These are phyloP conservation scores for Latheticus oryzae DNA, from an alignment of 2,888 invertebrate genomes.

Conservation along the genomic window DNA sequence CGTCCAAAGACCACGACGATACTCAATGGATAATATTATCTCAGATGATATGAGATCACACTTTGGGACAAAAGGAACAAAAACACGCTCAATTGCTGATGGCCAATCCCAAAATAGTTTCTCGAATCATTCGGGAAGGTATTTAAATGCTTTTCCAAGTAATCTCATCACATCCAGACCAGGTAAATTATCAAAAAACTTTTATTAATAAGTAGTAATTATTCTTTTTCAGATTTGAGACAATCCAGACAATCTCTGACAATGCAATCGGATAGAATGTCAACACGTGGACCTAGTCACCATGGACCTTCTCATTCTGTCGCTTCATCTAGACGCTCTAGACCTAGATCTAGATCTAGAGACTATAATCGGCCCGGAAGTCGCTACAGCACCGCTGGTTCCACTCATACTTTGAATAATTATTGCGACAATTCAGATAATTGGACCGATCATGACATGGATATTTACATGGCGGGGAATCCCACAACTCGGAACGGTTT, in stretches of 20 bases:
- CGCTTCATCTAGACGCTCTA: slow-evolving; percentile 69
- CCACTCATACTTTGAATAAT: slow-evolving; percentile 83
- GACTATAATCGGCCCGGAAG: slow-evolving; percentile 79
- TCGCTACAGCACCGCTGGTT: slow-evolving; percentile 82
- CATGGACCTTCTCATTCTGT: slow-evolving; percentile 68
- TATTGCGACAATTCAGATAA: slow-evolving; percentile 91
- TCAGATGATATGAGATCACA: slow-evolving; percentile 79
- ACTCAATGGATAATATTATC: slow-evolving; percentile 74
- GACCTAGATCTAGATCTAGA: slow-evolving; percentile 83
- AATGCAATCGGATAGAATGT: slow-evolving; percentile 84
- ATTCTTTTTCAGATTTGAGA: slow-evolving; percentile 74
- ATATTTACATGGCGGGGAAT: slow-evolving; percentile 93
- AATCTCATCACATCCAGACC: slow-evolving; percentile 82
- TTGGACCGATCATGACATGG: slow-evolving; percentile 97
- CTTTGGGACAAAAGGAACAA: slow-evolving; percentile 76
- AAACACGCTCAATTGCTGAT: slow-evolving; percentile 82
- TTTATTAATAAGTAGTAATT: neutral
- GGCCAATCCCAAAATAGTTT: slow-evolving; percentile 92
- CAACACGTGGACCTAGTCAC: slow-evolving; percentile 73
- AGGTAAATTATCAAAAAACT: slow-evolving; percentile 63
- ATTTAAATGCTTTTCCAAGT: slow-evolving; percentile 75
- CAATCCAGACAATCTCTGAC: slow-evolving; percentile 89
- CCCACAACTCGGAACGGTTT: slow-evolving; percentile 87
- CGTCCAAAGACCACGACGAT: slow-evolving; percentile 83
- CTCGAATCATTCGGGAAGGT: slow-evolving; percentile 84